phyloP scores from a whole-genome alignment of 37 sponge, comb jelly and placozoan species.

The Diacarnus erythraeanus region DNA sequence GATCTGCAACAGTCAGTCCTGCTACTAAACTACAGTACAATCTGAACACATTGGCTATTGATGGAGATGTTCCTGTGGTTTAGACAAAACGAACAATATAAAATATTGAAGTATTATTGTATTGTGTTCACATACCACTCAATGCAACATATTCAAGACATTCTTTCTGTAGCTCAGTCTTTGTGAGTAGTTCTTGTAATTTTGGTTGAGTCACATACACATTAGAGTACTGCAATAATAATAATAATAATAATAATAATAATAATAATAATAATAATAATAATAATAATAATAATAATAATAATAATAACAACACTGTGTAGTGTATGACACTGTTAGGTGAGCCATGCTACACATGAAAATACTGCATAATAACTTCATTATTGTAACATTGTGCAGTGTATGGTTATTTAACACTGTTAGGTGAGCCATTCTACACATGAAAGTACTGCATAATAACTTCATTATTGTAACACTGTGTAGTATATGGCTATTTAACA shows the following conservation, averaged over 20 bases:
- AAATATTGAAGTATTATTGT: constrained; percentile 1
- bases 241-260: neutral
- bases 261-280: neutral
- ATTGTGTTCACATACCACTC: constrained; percentile 33
- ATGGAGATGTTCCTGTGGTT: constrained; percentile 29
- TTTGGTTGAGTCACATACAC: constrained; percentile 71
- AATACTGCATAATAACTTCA: too few relatives aligned
- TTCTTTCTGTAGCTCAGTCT: constrained; percentile 45
- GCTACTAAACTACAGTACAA: constrained; percentile 76
- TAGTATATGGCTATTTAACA: too few relatives aligned
- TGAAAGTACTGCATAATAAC: too few relatives aligned
- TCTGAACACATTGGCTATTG: constrained; percentile 61
- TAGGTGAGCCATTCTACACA: too few relatives aligned
- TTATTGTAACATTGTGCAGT: too few relatives aligned
- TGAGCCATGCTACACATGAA: too few relatives aligned
- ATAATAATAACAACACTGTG: too few relatives aligned
- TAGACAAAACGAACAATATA: neutral
- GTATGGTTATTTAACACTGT: too few relatives aligned
- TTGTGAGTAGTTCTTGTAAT: constrained; percentile 42
- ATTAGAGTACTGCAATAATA: constrained; percentile 67
- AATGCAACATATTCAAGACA: constrained; percentile 69
- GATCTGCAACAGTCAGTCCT: constrained; percentile 77
- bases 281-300: neutral
- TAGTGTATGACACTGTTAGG: too few relatives aligned
- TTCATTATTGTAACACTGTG: too few relatives aligned